phyloP scores from a whole-genome alignment of 2,113 vertebrate species.

The Sterrhoptilus dennistouni region DNA sequence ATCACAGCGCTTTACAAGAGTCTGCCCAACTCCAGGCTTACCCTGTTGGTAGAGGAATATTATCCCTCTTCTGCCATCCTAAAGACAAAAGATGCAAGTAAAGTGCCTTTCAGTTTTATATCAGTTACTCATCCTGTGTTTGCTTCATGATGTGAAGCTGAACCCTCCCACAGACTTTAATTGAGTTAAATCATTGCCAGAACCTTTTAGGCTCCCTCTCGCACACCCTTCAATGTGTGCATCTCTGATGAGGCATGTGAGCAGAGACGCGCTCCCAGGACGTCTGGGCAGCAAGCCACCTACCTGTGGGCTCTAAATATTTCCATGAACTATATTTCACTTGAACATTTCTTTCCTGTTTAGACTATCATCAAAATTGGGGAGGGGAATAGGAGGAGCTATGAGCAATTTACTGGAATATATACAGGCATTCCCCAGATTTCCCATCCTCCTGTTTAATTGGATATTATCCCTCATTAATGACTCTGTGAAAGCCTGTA shows the following conservation, averaged over 20 bases:
- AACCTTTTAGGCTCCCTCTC: not conserved
- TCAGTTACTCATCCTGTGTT: constrained; percentile 16
- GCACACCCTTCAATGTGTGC: not conserved
- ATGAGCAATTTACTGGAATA: constrained; percentile 29
- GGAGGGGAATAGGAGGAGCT: not conserved
- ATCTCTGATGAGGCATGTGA: constrained; percentile 21
- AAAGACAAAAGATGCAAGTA: constrained; percentile 45
- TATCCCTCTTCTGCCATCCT: not conserved
- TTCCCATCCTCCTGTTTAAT: constrained; percentile 52
- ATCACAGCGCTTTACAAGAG: not conserved
- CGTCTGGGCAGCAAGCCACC: constrained; percentile 39
- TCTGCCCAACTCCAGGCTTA: not conserved
- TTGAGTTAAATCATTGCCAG: constrained; percentile 44
- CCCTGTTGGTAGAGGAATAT: not conserved
- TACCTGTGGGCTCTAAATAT: constrained; percentile 31
- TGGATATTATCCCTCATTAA: constrained; percentile 59
- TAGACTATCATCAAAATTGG: not conserved
- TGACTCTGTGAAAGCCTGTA: constrained; percentile 52
- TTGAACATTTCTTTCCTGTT: not conserved
- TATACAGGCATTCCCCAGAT: constrained; percentile 28
- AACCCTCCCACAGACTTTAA: constrained; percentile 20
- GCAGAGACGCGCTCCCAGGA: not conserved
- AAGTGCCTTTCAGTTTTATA: constrained; percentile 19
- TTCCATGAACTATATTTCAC: constrained; percentile 22
- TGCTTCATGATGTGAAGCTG: constrained; percentile 49